These are phyloP conservation scores for Oostethus manadensis DNA, from an alignment of 2,113 vertebrate genomes.

Conservation along the genomic window DNA sequence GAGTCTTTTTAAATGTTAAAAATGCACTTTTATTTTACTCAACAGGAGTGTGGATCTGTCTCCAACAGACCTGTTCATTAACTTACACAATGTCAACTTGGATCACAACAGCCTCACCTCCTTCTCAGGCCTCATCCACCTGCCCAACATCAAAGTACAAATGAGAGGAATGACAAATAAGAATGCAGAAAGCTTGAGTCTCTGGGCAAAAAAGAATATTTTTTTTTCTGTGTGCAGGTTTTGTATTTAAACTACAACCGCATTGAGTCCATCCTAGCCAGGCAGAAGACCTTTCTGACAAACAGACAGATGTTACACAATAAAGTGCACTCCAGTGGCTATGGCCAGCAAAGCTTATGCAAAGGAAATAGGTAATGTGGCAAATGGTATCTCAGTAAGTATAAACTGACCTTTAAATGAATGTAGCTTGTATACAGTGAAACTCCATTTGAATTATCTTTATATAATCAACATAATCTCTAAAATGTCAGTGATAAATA, in stretches of 20 bases:
- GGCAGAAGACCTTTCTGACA: conserved; percentile 72
- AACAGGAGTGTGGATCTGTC: conserved; percentile 73
- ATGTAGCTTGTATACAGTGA: too few species aligned
- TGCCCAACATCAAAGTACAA: conserved; percentile 76
- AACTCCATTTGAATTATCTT: too few species aligned
- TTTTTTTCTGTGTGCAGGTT: conserved; percentile 52
- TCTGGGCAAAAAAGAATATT: not conserved
- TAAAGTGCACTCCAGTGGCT: conserved; percentile 81
- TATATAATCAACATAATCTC: too few species aligned
- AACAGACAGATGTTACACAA: conserved; percentile 78
- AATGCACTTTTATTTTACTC: not conserved
- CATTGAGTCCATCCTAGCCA: conserved; percentile 81
- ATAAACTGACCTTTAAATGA: not conserved
- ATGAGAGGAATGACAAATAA: not conserved
- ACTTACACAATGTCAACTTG: conserved; percentile 73
- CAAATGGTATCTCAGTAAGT: not conserved
- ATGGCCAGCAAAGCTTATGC: conserved; percentile 68
- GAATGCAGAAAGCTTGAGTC: not conserved
- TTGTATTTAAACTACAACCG: conserved; percentile 81
- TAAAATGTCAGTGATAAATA: not conserved
- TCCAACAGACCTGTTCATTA: conserved; percentile 73
- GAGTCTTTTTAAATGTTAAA: not conserved
- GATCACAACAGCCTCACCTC: conserved; percentile 81
- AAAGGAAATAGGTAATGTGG: conserved; percentile 70
- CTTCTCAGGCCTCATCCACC: conserved; percentile 80